Conservation (phyloP, 1,140 invertebrate species). For the Sarcophaga peregrina region DNA sequence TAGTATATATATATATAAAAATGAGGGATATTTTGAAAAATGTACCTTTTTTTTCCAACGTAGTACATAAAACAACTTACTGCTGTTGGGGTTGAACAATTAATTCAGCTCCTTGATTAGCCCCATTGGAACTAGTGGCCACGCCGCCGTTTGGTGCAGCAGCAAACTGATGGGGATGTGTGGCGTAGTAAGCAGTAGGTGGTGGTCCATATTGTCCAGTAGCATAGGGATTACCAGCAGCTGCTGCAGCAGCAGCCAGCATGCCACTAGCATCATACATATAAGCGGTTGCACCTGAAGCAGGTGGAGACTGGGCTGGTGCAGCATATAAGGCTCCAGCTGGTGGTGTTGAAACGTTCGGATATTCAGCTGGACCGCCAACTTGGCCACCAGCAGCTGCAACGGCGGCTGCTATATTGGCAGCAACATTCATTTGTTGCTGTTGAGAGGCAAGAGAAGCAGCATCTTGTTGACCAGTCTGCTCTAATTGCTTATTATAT, state of each 20-base stretch:
- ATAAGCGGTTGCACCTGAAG: conserved; percentile 55
- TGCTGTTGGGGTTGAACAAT: conserved; percentile 55
- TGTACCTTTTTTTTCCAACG: conserved; percentile 17
- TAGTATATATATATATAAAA: conserved; percentile 1
- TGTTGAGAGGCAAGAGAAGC: conserved; percentile 45
- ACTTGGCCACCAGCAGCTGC: conserved; percentile 51
- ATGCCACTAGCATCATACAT: conserved; percentile 63
- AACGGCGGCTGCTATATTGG: conserved; percentile 61
- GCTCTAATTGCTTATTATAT: conserved; percentile 26
- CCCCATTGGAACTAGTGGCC: conserved; percentile 50
- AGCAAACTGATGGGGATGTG: conserved; percentile 58
- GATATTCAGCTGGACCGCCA: conserved; percentile 50
- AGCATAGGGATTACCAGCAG: conserved; percentile 62
- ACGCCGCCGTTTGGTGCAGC: conserved; percentile 46
- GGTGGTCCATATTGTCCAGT: conserved; percentile 60
- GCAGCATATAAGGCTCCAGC: conserved; percentile 46
- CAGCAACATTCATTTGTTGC: conserved; percentile 57
- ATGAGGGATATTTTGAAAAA: conserved; percentile 7
- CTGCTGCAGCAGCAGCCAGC: conserved; percentile 55
- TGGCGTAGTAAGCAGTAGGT: conserved; percentile 48
- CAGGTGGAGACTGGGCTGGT: conserved; percentile 47
- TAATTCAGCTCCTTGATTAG: conserved; percentile 52
- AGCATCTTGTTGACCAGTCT: conserved; percentile 30
- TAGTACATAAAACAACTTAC: conserved; percentile 1
- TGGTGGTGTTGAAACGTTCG: conserved; percentile 50